Evolutionary conservation across 2,113 vertebrate genomes (phyloP), one percentile per base, ranked within the genome.

Genomic region (Microtus montanus): DNA sequence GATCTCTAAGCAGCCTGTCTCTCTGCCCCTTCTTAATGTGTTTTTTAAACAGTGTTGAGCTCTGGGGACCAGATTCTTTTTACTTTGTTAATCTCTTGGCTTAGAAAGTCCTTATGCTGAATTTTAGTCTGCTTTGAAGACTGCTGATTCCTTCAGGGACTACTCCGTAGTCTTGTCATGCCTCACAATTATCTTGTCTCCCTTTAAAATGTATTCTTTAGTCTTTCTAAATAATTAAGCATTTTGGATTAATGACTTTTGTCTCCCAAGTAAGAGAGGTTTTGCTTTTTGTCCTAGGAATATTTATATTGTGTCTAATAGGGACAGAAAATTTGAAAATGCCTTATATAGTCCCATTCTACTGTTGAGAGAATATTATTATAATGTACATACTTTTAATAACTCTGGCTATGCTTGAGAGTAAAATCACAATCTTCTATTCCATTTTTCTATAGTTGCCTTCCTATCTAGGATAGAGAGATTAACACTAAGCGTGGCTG

Each of bases 21-120:
- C 7, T 73, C 87, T 68, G 66, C 4, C 70, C 7, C 28, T 92
- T 24, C 26, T 78, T 44, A 35, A 30, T 91, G n/a, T 80, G 64
- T 11, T 91, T 91, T 71, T 96, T 84, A 75, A 61, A 41, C 30
- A 38, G 9, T 64, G 49, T 24, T 85, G 28, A 74, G 61, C 33
- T 88, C 68, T 71, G 10, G 7, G 35, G 41, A 74, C 11, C 2
- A 47, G 28, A 41, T 0, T 64, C 68, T 94, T 83, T 77, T 93
- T 63, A 22, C 38, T 89, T 92, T 49, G 86, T n/a, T 83, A 44
- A 78, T 85, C 66, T 92, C 77, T 93, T 74, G 44, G 30, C n/a
- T 93, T 88, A 92, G 47, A 86, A 96, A 96, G 89, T 5, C 33
- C 28, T 83, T 47, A 35, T 8, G 6, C 52, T 90, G 13, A 89